Evolutionary conservation across 2,797 vertebrate species (phyloP), one percentile per base, ranked within the genome.

Genomic region (Nyctalus aviator): DNA sequence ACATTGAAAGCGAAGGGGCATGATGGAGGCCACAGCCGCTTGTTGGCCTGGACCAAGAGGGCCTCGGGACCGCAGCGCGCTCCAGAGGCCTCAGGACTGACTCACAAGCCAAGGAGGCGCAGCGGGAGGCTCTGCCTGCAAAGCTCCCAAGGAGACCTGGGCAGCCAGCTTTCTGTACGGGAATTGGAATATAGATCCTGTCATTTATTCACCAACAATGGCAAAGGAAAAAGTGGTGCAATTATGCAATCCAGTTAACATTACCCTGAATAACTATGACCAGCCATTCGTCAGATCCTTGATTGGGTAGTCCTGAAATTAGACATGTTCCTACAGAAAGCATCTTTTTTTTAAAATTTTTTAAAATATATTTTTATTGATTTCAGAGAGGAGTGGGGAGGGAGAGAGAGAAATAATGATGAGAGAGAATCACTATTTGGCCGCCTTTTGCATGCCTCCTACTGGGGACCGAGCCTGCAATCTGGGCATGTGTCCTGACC

Each of bases 271-370:
- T 87, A 79, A 84, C 92, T 95, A 95, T 94, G 78, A 96, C 90
- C 71, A 68, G 92, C 68, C 89, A 82, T n/a, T 90, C 93, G 50
- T 93, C 50, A 25, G 66, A 93, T 97, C 92, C 96, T 95, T 95
- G 94, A 84, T 85, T 30, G 78, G 94, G 95, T 96, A 96, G 76
- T 82, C 95, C 93, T 92, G 91, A 96, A 96, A 97, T 90, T 95
- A 97, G 93, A 95, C 85, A 50, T 98, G 97, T 97, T 97, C 95
- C 91, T 96, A 83, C 97, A 98, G 97, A 96, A 93, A 95, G 95
- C 96, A 93, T 92, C 92, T 89, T 96, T 62, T 30, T 62, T 62
- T 30, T n/a, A n/a, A n/a, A 62, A 62, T 62, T 62, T 62, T 62
- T 62, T 62, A 62, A 62, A 62, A 62, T 62, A 62, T 62, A 30